Conservation (phyloP, 2,113 vertebrate genomes). For the Sturnus vulgaris region DNA sequence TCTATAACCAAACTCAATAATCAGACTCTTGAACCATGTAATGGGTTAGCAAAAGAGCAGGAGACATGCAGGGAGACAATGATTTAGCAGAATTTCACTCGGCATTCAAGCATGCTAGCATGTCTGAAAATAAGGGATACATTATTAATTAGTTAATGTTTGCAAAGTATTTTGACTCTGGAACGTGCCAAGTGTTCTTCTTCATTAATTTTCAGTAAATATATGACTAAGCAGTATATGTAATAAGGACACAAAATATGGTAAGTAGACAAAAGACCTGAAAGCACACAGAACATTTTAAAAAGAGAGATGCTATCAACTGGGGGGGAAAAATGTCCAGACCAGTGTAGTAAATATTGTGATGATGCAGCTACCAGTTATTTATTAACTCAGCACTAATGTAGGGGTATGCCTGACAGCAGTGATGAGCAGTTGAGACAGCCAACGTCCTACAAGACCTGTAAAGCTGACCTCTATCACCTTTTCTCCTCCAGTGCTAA, state of each 20-base stretch:
- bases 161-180: constrained; percentile 45
- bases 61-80: constrained; percentile 9
- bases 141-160: constrained; percentile 70
- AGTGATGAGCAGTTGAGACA: background rate
- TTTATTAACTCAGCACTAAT: constrained; percentile 46
- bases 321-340: background rate
- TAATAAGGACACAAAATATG: constrained; percentile 32
- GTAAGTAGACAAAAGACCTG: constrained; percentile 18
- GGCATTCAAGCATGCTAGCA: constrained; percentile 43
- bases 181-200: constrained; percentile 27
- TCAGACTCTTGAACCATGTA: constrained; percentile 1
- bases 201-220: constrained; percentile 48
- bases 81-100: constrained; percentile 54
- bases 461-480: constrained; percentile 37
- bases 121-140: constrained; percentile 53
- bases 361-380: constrained; percentile 35
- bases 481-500: constrained; percentile 38
- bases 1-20: constrained; percentile 16
- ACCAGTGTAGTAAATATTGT: constrained; percentile 7
- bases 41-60: background rate
- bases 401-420: background rate
- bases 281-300: constrained; percentile 21
- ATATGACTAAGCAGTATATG: constrained; percentile 36
- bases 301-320: background rate
- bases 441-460: constrained; percentile 33